Evolutionary conservation across 2,797 vertebrate genomes (phyloP).

Genomic region (Dromococcyx pavoninus): DNA sequence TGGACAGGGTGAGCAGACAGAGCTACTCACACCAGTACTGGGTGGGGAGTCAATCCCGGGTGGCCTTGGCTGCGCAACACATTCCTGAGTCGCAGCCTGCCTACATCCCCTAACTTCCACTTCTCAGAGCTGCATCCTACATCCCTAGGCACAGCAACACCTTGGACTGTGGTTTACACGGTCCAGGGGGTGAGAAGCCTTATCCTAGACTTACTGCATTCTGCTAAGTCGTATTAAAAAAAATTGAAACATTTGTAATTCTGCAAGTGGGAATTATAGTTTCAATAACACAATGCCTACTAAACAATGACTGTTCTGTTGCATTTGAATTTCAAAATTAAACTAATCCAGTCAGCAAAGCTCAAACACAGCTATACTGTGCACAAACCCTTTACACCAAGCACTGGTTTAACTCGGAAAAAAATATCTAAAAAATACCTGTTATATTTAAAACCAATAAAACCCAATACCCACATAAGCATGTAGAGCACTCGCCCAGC

Average conservation of each 20-base stretch:
- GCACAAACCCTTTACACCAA: neutral
- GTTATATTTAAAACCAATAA: neutral
- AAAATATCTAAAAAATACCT: neutral
- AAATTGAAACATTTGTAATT: neutral
- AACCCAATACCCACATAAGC: neutral
- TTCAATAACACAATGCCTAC: neutral
- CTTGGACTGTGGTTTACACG: neutral
- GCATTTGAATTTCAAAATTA: neutral
- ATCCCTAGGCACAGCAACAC: neutral
- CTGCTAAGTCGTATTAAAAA: neutral
- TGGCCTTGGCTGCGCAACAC: neutral
- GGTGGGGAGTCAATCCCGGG: neutral
- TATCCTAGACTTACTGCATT: neutral
- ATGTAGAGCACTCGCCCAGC: neutral
- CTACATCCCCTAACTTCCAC: neutral
- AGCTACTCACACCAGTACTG: neutral
- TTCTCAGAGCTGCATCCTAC: neutral
- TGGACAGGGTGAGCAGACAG: neutral
- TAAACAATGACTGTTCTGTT: neutral
- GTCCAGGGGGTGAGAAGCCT: neutral
- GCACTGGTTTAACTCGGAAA: neutral
- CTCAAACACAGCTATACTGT: neutral
- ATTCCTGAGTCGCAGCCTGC: neutral
- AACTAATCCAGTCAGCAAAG: neutral
- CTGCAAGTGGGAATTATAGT: neutral